Base-by-base conservation (phyloP, 2,113 vertebrate genomes). In the Thalassoma bifasciatum region DNA sequence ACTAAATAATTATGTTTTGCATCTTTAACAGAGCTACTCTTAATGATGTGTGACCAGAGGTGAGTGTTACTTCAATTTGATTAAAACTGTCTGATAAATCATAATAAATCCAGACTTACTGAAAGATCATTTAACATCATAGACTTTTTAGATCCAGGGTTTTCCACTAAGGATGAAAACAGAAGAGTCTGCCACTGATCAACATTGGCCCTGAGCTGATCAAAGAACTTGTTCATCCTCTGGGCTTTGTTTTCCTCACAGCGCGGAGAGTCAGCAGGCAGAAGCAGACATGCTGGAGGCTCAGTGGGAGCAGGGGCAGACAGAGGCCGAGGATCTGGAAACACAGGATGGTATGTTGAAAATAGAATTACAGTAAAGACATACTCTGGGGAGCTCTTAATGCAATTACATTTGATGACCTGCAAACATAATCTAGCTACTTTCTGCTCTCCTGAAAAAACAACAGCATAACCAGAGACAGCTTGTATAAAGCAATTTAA, bases 361-460 rank as follows among this genome's bases (percentile, higher is more conserved):
- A 72, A 52, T 40, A 4, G 8, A 57, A 23, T 81, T 81, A 65
- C 24, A 57, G 37, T 66, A 63, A 69, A 66, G 24, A 38, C 58
- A 58, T 13, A 9, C 42, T 30, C 34, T 38, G 9, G 47, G 14
- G 21, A 66, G 51, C 22, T 37, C 14, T 11, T 42, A 58, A 64
- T 70, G 12, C 19, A 65, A 49, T 77, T 8, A 65, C n/a, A 30
- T 36, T 11, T 13, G 46, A 75, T 52, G 59, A 47, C 7, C 61
- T 65, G 13, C 50, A 69, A 69, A 54, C 23, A n/a, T 38, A 6
- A 56, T 50, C 30, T 8, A 57, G 22, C 26, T 16, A 5, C 22
- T 26, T 24, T 49, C 22, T 47, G 30, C 8, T 38, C 42, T 30
- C 17, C 44, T 46, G 44, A 46, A 46, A 42, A 26, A 38, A 8